Base-by-base conservation (phyloP, 2,888 invertebrate species). In the Marronus borbonicus region DNA sequence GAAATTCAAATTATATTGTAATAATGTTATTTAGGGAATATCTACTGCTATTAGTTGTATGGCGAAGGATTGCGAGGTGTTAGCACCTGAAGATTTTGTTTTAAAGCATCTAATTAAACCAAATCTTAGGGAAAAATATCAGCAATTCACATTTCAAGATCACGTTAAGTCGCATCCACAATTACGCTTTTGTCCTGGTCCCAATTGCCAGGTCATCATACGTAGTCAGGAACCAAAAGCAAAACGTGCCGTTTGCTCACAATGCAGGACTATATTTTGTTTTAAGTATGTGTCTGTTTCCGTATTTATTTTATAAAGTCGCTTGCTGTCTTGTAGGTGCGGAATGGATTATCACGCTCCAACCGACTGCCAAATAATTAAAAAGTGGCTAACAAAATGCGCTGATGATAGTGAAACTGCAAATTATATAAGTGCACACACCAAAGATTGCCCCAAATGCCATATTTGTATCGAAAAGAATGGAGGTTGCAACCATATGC, bases 381-480 rank as follows among this genome's bases (percentile, higher is more conserved):
- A 95, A 86, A 96, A 96, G 85, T 99, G 99, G 99, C 91, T 99
- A 80, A 98, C 98, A n/a, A 99, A 99, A 90, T 99, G 99, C 90
- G 98, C 98, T 74, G 99, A 99, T 89, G 99, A 99, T 89, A 98
- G 98, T 80, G 99, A 99, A 90, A 99, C 99, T 72, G 99, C 99
- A 69, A 99, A 99, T 89, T 99, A 99, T 87, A 99, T 99, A 85
- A 98, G 97, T 90, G 98, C 98, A 85, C 96, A 99, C 90, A 99
- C 99, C 86, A 93, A 94, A 93, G 94, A 94, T 93, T 99, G 99
- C 89, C 99, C 99, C 79, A 97, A 97, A 90, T 99, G 99, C 91
- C 98, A 98, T 90, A 98, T 99, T 84, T 99, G 99, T 91, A 99
- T 99, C 89, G 99, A 99, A 90, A 99, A 99, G 90, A 99, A 99